Evolutionary conservation across 2,888 invertebrate genomes (phyloP), one percentile per base, ranked within the genome.

Genomic region (Chalcosyrphus nemorum): DNA sequence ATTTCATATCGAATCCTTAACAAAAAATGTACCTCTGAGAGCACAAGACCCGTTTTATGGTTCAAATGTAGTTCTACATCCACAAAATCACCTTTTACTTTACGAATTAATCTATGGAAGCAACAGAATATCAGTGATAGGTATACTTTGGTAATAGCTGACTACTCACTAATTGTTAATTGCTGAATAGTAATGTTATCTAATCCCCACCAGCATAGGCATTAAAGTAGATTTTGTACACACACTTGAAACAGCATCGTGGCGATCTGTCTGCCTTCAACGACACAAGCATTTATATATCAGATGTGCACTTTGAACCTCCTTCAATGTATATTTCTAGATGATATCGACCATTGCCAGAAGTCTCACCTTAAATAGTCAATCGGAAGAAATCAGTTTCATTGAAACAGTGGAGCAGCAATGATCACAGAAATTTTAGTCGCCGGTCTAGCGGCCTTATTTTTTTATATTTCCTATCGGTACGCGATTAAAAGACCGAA

Each of bases 401-500:
- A 57, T 63, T 56, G 15, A 38, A 63, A 45, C 68, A 17, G 29
- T 72, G 9, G 24, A 57, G n/a, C 27, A 47, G 61, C 54, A 78
- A 91, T 92, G 87, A 88, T 91, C 21, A 89, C 91, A 21, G 81
- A 90, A 56, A 76, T 92, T 45, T 87, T 93, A 65, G 86, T 92
- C 4, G 71, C 86, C 13, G 70, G 91, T 29, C 87, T 91, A 80
- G 87, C 91, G 35, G 87, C 89, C 47, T 87, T 89, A 19, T 91
- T 91, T 80, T 89, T 92, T 80, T 92, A 92, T 89, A 86, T 87
- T 6, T 88, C 88, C 0, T 91, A 90, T 76, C 88, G 88, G 81
- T 92, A 90, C 88, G 92, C 92, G 0, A 91, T 90, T 43, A 91
- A 90, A 38, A 92, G 90, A 86, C 92, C 93, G 0, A 87, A 90